Conservation (phyloP, 2,888 invertebrate species). For the Oasisia sp. region DNA sequence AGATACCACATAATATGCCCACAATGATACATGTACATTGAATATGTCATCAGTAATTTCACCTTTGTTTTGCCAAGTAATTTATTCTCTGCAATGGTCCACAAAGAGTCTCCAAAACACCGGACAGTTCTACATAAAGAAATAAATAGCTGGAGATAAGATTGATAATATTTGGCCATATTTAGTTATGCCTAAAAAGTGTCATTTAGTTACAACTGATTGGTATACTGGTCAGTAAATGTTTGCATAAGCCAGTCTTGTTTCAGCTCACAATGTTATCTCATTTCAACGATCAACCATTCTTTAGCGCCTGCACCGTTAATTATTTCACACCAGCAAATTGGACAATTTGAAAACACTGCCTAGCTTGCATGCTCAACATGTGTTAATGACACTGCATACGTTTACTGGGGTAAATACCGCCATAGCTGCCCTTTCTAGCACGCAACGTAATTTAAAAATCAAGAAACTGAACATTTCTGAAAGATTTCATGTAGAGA, state of each 20-base stretch:
- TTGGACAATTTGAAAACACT: not conserved
- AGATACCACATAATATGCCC: not conserved
- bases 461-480: not conserved
- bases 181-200: not conserved
- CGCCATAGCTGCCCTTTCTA: not conserved
- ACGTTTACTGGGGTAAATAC: not conserved
- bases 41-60: not conserved
- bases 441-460: not conserved
- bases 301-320: not conserved
- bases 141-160: too few relatives aligned
- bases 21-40: too few relatives aligned
- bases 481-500: not conserved
- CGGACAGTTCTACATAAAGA: too few relatives aligned
- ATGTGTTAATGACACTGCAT: not conserved
- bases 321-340: not conserved
- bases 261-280: not conserved
- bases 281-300: not conserved
- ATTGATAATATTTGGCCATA: not conserved
- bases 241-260: not conserved
- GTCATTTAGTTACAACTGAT: not conserved
- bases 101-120: too few relatives aligned
- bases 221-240: not conserved
- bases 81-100: too few relatives aligned
- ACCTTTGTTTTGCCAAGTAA: too few relatives aligned
- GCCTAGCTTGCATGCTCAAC: not conserved